A percentile compares a stretch with the other conserved stretches of the same genome.
These are phyloP conservation scores for Lithobius niger DNA, from an alignment of 1,140 invertebrate genomes.

Conservation along the genomic window DNA sequence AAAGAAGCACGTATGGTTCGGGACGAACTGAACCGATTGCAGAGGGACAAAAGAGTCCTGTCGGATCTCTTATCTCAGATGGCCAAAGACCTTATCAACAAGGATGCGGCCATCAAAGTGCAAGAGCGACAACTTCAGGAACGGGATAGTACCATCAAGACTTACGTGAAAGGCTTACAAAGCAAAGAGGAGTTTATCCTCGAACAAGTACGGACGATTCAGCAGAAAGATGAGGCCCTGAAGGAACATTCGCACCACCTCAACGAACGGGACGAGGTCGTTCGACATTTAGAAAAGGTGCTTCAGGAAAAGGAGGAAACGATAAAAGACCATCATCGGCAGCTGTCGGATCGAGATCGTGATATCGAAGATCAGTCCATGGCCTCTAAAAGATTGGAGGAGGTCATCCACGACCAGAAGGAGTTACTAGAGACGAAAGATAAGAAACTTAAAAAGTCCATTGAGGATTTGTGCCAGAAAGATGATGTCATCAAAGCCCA, in stretches of 20 bases:
- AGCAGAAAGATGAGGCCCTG: slow-evolving; percentile 3
- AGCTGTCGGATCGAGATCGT: neutral
- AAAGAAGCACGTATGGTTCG: slow-evolving; percentile 6
- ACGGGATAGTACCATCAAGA: neutral
- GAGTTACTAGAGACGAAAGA: neutral
- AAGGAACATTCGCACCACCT: neutral
- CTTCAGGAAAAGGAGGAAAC: neutral
- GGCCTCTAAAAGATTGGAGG: neutral
- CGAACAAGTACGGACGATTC: slow-evolving; percentile 3
- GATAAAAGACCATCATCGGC: neutral
- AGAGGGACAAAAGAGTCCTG: slow-evolving; percentile 1
- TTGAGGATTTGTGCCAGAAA: neutral
- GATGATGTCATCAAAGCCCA: slow-evolving; percentile 4
- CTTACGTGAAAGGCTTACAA: slow-evolving; percentile 1
- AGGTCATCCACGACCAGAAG: neutral
- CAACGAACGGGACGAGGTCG: slow-evolving; percentile 2
- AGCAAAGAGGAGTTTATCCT: slow-evolving; percentile 6
- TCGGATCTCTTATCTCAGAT: slow-evolving; percentile 1
- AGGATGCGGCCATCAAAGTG: neutral
- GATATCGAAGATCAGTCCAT: neutral
- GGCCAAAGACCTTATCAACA: slow-evolving; percentile 3
- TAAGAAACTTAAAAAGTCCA: neutral
- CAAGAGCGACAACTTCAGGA: slow-evolving; percentile 1
- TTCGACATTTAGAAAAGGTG: neutral
- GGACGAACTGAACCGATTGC: neutral